Base-by-base conservation (phyloP, 2,888 invertebrate genomes). In the Plebejus melissa region DNA sequence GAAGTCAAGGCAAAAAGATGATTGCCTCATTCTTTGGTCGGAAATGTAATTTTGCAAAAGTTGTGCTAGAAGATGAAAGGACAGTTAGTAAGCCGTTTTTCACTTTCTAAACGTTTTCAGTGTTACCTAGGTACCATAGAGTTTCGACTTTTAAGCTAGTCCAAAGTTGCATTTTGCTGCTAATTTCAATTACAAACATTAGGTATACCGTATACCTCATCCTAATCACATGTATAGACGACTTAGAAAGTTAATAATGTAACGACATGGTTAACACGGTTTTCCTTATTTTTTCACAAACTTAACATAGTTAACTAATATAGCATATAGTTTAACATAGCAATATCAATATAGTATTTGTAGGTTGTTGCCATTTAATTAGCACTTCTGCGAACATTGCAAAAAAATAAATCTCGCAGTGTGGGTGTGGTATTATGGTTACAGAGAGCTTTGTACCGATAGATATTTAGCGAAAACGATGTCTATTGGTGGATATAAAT, bases 401-500 rank as follows among this genome's bases (percentile, higher is more conserved):
- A 5, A 72, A 54, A 72, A 50, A 72, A 50, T 46, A 28, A 50
- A 72, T 72, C 72, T 50, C 32, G 0, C 4, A 7, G 5, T 50
- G 72, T 72, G 54, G 72, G 72, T 72, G 72, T 54, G 4, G 16
- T 71, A 71, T 32, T 50, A 72, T 54, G 36, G 54, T 13, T 32
- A 28, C 22, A 70, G 41, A 54, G 32, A 72, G 54, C 28, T 50
- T 72, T 32, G 32, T 72, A 54, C 50, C 16, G 46, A 72, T 28
- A 54, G 54, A 54, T 50, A 41, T 71, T 71, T 41, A 36, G 50
- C 50, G 32, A 72, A 28, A 32, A 54, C 72, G 72, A 50, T 54
- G 54, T 54, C 46, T 77, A 77, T 78, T 78, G 78, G 79, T 65
- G 74, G 78, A 58, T 76, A 77, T 70, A 76, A 77, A 76, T 76